Base-by-base conservation (phyloP, 2,888 invertebrate species). In the Lampropteryx suffumata region DNA sequence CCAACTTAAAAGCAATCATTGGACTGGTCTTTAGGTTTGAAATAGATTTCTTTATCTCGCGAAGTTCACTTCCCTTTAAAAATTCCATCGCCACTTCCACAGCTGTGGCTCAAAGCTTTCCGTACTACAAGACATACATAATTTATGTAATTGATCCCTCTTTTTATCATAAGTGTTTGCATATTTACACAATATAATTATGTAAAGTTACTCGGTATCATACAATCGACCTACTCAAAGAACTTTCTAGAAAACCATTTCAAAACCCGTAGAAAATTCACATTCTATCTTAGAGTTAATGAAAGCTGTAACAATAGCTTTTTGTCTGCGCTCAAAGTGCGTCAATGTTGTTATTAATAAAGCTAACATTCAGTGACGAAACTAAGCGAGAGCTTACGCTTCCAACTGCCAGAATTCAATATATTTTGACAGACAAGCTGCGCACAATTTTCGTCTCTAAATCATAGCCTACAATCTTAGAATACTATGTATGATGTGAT, bases 21-120 rank as follows among this genome's bases (percentile, higher is more conserved):
- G 79, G 77, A 84, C 82, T 79, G 56, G 75, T 78, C 70, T 78
- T 73, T 71, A 82, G 84, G 77, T 82, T 84, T 84, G 86, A 87
- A 86, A 87, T 86, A 86, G 84, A 79, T 84, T 85, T 82, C 78
- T 69, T 63, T 55, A 46, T 41, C 54, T 56, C 50, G 33, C 50
- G 59, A 50, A 57, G 43, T 54, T 44, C 13, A 35, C 30, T 39
- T 32, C 39, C 49, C 49, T 29, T 47, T 44, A 36, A 27, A 49
- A 46, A 43, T 43, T 33, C 42, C 41, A 42, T 30, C 49, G 14
- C 27, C 41, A 14, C 35, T 10, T 24, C 41, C 28, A 3, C 27
- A 40, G 45, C 52, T 34, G 26, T 34, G 34, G 36, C 11, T 36
- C 37, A 13, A 17, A 13, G 42, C 36, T 51, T 40, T 14, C 32